phyloP scores from a whole-genome alignment of 2,113 vertebrate species.

The Misgurnus mizolepis region DNA sequence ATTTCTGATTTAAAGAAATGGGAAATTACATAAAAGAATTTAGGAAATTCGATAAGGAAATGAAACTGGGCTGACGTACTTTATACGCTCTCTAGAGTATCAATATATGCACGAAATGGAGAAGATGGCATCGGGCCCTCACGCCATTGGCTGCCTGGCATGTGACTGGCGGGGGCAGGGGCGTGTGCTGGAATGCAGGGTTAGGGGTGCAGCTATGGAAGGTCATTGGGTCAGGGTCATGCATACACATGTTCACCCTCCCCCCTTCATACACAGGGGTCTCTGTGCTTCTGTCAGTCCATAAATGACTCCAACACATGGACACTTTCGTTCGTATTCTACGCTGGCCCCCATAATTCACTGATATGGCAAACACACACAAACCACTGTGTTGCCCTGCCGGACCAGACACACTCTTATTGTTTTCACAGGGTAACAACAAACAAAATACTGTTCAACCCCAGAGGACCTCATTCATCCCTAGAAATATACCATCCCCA shows the following conservation, averaged over 20 bases:
- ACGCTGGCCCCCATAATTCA: slow-evolving; percentile 14
- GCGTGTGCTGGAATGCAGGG: slow-evolving; percentile 52
- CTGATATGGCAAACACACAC: slow-evolving; percentile 35
- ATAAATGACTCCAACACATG: slow-evolving; percentile 58
- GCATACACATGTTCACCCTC: slow-evolving; percentile 4
- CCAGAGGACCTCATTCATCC: slow-evolving; percentile 26
- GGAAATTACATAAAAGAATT: slow-evolving; percentile 2
- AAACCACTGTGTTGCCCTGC: slow-evolving; percentile 21
- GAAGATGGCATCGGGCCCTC: slow-evolving; percentile 15
- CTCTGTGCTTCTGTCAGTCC: slow-evolving; percentile 49
- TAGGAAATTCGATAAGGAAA: slow-evolving; percentile 41
- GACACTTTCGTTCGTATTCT: slow-evolving; percentile 29
- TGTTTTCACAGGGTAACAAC: slow-evolving; percentile 49
- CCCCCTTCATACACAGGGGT: slow-evolving; percentile 32
- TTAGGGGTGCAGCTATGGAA: slow-evolving; percentile 44
- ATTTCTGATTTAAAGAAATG: slow-evolving; percentile 33
- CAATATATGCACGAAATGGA: not conserved
- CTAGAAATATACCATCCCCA: slow-evolving; percentile 27
- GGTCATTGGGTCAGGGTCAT: slow-evolving; percentile 51
- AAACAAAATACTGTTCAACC: slow-evolving; percentile 49
- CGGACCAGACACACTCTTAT: slow-evolving; percentile 41
- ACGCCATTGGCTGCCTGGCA: slow-evolving; percentile 58
- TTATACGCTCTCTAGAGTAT: not conserved
- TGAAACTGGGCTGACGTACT: slow-evolving; percentile 23
- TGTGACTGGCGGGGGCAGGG: slow-evolving; percentile 50